Base-by-base conservation (phyloP, 2,113 vertebrate species). In the Meles meles region DNA sequence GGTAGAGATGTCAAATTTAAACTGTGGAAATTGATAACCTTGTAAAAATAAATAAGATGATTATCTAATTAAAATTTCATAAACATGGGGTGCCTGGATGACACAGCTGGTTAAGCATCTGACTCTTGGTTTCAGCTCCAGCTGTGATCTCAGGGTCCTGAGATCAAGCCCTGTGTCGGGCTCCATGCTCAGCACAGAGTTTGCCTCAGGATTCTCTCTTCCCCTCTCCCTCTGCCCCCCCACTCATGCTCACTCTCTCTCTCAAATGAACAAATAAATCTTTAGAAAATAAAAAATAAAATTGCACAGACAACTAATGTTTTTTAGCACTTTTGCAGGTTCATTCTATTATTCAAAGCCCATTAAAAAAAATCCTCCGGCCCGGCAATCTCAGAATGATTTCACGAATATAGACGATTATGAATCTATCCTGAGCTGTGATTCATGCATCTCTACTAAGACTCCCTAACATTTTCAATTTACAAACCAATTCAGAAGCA, bases 381-480 rank as follows among this genome's bases (percentile, higher is more conserved):
- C 8, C 18, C 8, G 82, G 5, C 83, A 65, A 12, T 94, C 72
- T 79, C 91, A 80, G 87, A 90, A 97, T 9, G 37, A 77, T 39
- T 95, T 97, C 44, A 87, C 82, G 93, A 83, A 98, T 83, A 76
- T 27, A 94, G 0, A 44, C 44, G 89, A 89, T 92, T 90, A 96
- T 34, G 84, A 97, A 83, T 81, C 57, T 80, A 90, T 31, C 91
- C 72, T 88, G 94, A 94, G 94, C 94, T 67, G 39, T 96, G 83
- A 94, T 97, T 96, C 95, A 97, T 27, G 14, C 55, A 65, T 86
- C 52, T 98, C 98, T 93, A 74, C 74, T 52, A 96, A 96, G 91
- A 88, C 42, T 95, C 88, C 69, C 23, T 82, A 92, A 65, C 65
- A 59, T 20, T 77, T 81, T 57, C 14, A 96, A 89, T 67, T 97